These are phyloP conservation scores for Drosophila bocqueti DNA, from an alignment of 1,140 invertebrate genomes.

Conservation along the genomic window DNA sequence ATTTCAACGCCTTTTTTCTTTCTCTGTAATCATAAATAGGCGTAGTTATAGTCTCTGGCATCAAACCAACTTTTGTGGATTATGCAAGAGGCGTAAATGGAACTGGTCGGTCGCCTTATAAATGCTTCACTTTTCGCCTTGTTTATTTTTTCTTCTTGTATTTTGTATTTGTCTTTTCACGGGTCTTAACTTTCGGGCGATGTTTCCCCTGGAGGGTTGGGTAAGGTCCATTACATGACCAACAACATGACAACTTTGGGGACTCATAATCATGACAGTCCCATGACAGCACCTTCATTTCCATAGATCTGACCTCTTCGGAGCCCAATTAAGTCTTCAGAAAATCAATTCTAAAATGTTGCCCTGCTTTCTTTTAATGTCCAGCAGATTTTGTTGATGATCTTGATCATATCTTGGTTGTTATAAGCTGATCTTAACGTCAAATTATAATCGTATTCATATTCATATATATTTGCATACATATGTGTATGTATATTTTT, in stretches of 20 bases:
- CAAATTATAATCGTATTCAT: constrained; percentile 5
- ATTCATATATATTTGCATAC: not conserved
- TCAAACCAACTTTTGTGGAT: not conserved
- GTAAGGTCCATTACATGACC: constrained; percentile 28
- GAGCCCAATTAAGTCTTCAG: not conserved
- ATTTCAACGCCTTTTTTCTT: not conserved
- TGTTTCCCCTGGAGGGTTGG: constrained; percentile 5
- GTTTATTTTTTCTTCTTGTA: constrained; percentile 3
- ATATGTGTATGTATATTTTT: not conserved
- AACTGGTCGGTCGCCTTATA: constrained; percentile 29
- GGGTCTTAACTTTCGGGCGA: constrained; percentile 10
- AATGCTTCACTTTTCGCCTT: constrained; percentile 28
- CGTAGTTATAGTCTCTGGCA: constrained; percentile 3
- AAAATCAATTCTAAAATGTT: not conserved
- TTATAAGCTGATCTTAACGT: not conserved
- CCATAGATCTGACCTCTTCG: not conserved
- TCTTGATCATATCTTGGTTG: not conserved
- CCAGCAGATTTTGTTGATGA: not conserved
- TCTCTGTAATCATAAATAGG: constrained; percentile 8
- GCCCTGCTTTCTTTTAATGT: constrained; percentile 15
- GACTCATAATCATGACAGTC: not conserved
- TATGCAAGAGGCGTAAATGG: constrained; percentile 31
- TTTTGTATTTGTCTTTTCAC: constrained; percentile 13
- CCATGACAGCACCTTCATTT: not conserved
- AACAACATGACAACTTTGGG: constrained; percentile 8